Conservation (phyloP, 1,140 invertebrate genomes). For the Drosophila nannoptera region DNA sequence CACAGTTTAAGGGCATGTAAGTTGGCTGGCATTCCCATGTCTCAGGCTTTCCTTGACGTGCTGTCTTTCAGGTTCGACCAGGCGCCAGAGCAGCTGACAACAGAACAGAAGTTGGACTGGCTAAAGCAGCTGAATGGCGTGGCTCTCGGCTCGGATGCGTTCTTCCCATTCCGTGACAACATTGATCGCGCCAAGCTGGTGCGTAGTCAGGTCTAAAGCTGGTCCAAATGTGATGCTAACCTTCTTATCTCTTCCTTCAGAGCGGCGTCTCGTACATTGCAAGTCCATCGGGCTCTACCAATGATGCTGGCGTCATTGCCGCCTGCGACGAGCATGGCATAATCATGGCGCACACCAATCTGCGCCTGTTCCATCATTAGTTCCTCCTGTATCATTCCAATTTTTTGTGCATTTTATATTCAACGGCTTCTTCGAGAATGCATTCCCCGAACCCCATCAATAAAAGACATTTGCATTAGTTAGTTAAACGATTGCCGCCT, state of each 20-base stretch:
- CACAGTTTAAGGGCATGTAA: constrained; percentile 74
- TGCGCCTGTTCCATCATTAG: constrained; percentile 97
- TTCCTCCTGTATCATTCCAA: background rate
- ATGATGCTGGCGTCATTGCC: constrained; percentile 93
- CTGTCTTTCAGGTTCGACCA: constrained; percentile 83
- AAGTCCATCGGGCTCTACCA: constrained; percentile 95
- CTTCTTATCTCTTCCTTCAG: constrained; percentile 81
- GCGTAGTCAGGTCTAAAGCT: constrained; percentile 44
- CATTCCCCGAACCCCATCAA: constrained; percentile 35
- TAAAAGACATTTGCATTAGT: constrained; percentile 53
- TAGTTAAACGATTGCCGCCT: constrained; percentile 65
- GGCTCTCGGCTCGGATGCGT: constrained; percentile 97
- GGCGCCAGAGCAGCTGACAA: constrained; percentile 85
- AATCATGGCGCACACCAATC: constrained; percentile 91
- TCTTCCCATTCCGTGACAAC: constrained; percentile 99
- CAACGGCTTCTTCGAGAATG: background rate
- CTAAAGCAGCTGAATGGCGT: constrained; percentile 89
- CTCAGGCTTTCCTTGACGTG: background rate
- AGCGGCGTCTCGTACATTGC: constrained; percentile 96
- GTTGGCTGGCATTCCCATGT: background rate
- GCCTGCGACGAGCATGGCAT: constrained; percentile 97
- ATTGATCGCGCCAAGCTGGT: constrained; percentile 96
- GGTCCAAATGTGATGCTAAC: background rate
- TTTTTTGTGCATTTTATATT: background rate
- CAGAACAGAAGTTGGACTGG: constrained; percentile 89